A percentile compares a stretch with the other conserved stretches of the same genome.
These are phyloP conservation scores for Enteromius fasciolatus DNA, from an alignment of 2,797 vertebrate genomes.

Conservation along the genomic window DNA sequence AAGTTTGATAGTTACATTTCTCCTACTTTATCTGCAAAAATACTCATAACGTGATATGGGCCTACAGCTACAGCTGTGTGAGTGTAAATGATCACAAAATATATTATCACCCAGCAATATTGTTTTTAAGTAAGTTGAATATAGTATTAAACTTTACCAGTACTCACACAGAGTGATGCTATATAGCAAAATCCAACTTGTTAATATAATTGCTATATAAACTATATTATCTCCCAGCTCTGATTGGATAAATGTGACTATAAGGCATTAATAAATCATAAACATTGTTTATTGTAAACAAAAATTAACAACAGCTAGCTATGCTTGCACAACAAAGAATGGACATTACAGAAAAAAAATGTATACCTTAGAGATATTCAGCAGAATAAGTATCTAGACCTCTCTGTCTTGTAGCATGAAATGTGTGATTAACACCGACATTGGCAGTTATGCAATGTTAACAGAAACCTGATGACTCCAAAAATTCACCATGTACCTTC, in stretches of 20 bases:
- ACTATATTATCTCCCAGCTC: neutral
- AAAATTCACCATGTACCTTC: neutral
- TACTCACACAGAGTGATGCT: neutral
- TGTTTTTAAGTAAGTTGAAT: too few relatives aligned
- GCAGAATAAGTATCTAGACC: neutral
- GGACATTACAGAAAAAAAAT: neutral
- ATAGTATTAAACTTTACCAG: neutral
- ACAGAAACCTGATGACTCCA: too few relatives aligned
- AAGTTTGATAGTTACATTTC: neutral
- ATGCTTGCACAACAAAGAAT: neutral
- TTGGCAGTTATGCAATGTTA: too few relatives aligned
- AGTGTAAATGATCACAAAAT: neutral
- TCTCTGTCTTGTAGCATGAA: neutral
- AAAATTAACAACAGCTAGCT: neutral
- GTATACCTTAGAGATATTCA: neutral
- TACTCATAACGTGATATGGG: neutral
- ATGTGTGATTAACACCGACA: neutral
- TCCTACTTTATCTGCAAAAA: neutral
- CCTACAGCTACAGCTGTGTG: too few relatives aligned
- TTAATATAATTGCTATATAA: neutral
- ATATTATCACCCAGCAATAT: neutral
- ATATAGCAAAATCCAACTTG: neutral
- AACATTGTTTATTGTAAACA: neutral
- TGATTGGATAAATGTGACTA: neutral
- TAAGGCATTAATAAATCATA: neutral